These are phyloP conservation scores for Scopus umbretta DNA, from an alignment of 2,113 vertebrate genomes.

Conservation along the genomic window DNA sequence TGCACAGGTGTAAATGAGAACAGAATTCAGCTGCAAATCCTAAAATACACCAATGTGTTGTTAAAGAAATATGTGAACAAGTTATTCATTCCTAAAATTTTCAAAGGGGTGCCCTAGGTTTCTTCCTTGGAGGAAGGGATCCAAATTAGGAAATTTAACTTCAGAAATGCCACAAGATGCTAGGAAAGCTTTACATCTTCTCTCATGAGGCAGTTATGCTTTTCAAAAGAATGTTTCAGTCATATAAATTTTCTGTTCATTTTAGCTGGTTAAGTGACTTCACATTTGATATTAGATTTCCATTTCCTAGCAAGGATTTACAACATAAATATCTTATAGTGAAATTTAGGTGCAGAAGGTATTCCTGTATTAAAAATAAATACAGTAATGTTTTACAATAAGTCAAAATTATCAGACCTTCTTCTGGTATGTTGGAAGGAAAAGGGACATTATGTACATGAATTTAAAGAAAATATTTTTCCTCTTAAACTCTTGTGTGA, in stretches of 20 bases:
- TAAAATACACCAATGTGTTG: background rate
- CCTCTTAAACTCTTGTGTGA: constrained; percentile 66
- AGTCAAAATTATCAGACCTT: constrained; percentile 44
- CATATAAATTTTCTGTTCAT: background rate
- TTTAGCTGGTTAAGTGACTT: background rate
- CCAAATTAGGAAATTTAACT: background rate
- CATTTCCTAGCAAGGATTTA: background rate
- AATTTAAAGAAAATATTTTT: constrained; percentile 69
- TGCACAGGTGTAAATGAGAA: background rate
- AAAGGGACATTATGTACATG: constrained; percentile 53
- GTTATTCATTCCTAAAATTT: background rate
- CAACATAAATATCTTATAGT: background rate
- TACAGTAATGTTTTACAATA: constrained; percentile 49
- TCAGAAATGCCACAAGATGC: background rate
- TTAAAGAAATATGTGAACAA: background rate
- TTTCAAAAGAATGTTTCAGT: background rate
- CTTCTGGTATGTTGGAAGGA: constrained; percentile 50
- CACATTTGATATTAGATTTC: background rate
- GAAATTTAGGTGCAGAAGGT: background rate
- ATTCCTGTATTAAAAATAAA: constrained; percentile 34
- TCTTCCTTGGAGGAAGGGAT: background rate
- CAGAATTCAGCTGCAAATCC: background rate
- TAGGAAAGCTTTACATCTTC: background rate
- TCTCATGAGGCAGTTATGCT: background rate
- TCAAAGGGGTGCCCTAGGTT: background rate